Evolutionary conservation across 1,140 invertebrate species (phyloP).

Genomic region (Pogonomyrmex californicus): DNA sequence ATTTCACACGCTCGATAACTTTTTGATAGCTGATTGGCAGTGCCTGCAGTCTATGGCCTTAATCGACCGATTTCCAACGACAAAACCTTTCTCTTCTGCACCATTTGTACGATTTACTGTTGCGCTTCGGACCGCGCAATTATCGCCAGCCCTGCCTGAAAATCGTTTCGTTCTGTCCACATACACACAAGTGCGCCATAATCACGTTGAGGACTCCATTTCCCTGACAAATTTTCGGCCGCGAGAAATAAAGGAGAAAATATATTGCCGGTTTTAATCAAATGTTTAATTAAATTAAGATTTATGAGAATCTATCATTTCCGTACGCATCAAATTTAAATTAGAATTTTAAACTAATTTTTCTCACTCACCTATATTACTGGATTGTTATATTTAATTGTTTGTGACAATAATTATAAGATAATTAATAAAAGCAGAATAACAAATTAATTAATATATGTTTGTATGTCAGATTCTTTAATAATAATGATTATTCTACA

Average conservation of each 20-base stretch:
- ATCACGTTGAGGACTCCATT: constrained; percentile 21
- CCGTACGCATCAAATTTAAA: not conserved
- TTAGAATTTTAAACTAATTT: constrained; percentile 20
- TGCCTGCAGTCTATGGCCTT: constrained; percentile 59
- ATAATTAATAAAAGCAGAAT: not conserved
- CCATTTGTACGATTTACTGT: constrained; percentile 62
- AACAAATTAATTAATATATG: too few species aligned
- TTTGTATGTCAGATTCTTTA: too few species aligned
- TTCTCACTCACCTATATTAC: not conserved
- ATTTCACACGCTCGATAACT: constrained; percentile 62
- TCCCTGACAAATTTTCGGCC: constrained; percentile 33
- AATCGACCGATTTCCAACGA: constrained; percentile 60
- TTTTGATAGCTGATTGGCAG: constrained; percentile 60
- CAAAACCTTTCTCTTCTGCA: constrained; percentile 63
- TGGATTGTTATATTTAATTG: not conserved
- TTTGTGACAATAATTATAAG: not conserved
- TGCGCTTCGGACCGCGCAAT: constrained; percentile 53
- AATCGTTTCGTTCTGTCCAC: constrained; percentile 40
- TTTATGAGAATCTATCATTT: not conserved
- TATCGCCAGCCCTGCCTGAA: constrained; percentile 49
- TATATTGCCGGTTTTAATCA: not conserved
- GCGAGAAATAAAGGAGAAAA: constrained; percentile 3
- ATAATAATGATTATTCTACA: too few species aligned
- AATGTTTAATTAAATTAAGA: constrained; percentile 40
- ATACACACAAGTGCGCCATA: constrained; percentile 14